These are phyloP conservation scores for Ataeniobius toweri DNA, from an alignment of 2,797 vertebrate species.

Conservation along the genomic window DNA sequence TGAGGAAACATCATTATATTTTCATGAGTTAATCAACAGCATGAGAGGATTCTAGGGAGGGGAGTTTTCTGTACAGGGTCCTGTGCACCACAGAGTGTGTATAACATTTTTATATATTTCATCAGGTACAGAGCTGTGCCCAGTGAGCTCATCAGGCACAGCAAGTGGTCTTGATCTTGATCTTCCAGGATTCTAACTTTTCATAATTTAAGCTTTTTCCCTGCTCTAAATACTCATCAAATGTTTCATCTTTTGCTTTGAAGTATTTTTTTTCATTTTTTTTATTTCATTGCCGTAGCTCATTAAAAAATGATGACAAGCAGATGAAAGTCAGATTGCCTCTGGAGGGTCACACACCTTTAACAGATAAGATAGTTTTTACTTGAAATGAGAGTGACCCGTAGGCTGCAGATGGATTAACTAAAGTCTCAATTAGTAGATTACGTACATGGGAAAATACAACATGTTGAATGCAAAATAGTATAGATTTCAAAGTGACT, in stretches of 20 bases:
- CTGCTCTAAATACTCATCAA: neutral
- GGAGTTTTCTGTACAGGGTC: too few relatives aligned
- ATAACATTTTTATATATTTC: too few relatives aligned
- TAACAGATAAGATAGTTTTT: neutral
- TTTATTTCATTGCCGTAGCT: neutral
- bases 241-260: neutral
- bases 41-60: too few relatives aligned
- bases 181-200: neutral
- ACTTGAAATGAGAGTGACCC: neutral
- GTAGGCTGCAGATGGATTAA: neutral
- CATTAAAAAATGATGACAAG: constrained; percentile 2
- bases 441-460: neutral
- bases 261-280: neutral
- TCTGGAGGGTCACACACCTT: neutral
- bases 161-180: neutral
- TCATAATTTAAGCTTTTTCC: neutral
- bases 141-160: too few relatives aligned
- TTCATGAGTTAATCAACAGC: neutral
- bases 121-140: too few relatives aligned
- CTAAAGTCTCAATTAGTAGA: neutral
- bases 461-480: constrained; percentile 19
- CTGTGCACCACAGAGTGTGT: too few relatives aligned
- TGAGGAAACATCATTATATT: neutral
- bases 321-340: constrained; percentile 1
- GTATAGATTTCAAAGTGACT: constrained; percentile 28